phyloP scores from a whole-genome alignment of 1,140 invertebrate species.

The Scaptomyza hsui region DNA sequence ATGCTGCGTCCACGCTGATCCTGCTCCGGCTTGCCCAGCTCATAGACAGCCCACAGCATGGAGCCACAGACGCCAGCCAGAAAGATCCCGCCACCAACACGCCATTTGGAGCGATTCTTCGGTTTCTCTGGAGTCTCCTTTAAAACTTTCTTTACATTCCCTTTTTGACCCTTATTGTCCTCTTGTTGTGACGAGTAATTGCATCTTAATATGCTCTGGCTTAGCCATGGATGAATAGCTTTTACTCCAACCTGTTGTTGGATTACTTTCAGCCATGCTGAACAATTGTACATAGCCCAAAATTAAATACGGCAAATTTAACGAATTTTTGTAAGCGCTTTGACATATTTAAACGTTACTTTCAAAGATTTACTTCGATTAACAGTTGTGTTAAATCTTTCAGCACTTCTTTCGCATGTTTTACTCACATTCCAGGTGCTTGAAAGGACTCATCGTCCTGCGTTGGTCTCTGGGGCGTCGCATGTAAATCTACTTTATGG shows the following conservation, averaged over 20 bases:
- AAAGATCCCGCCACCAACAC: conserved; percentile 70
- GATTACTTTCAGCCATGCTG: conserved; percentile 14
- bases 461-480: conserved; percentile 54
- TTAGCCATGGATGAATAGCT: not conserved
- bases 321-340: not conserved
- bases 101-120: not conserved
- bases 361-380: not conserved
- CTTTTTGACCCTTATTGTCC: not conserved
- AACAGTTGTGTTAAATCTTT: too few relatives aligned
- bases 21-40: conserved; percentile 88
- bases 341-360: not conserved
- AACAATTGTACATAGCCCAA: conserved; percentile 19
- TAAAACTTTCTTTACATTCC: not conserved
- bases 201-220: not conserved
- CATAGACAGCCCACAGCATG: conserved; percentile 86
- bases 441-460: not conserved
- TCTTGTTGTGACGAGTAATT: not conserved
- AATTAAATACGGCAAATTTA: conserved; percentile 9
- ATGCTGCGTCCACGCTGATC: conserved; percentile 90
- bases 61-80: conserved; percentile 84
- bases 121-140: not conserved
- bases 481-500: conserved; percentile 70
- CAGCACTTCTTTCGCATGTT: too few relatives aligned
- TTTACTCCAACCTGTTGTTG: not conserved
- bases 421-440: not conserved